A percentile compares a stretch with the other conserved stretches of the same genome.
phyloP scores from a whole-genome alignment of 2,888 invertebrate species.

The Fabriciana adippe region DNA sequence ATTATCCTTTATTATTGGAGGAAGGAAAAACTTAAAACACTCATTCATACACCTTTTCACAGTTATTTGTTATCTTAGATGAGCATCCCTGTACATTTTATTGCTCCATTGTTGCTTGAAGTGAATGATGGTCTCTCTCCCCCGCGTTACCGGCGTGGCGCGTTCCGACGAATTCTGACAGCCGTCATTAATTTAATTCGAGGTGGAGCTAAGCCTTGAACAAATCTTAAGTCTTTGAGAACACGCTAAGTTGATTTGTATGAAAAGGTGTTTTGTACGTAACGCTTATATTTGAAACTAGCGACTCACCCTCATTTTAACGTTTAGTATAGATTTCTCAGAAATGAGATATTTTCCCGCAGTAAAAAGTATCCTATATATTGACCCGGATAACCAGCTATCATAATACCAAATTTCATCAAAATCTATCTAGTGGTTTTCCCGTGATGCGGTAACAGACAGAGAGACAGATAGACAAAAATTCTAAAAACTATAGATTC shows the following conservation, averaged over 20 bases:
- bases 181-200: slow-evolving; percentile 64
- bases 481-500: too few species aligned
- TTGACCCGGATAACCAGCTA: too few species aligned
- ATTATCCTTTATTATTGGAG: slow-evolving; percentile 2
- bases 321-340: too few species aligned
- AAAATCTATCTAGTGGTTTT: too few species aligned
- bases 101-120: slow-evolving; percentile 61
- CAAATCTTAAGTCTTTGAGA: slow-evolving; percentile 13
- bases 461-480: too few species aligned
- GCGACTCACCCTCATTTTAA: too few species aligned
- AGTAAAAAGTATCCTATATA: too few species aligned
- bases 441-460: too few species aligned
- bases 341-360: too few species aligned
- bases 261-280: background rate
- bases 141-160: slow-evolving; percentile 11
- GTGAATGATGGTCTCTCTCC: slow-evolving; percentile 59
- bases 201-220: slow-evolving; percentile 47
- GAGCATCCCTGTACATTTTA: slow-evolving; percentile 56
- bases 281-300: background rate
- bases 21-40: slow-evolving; percentile 10
- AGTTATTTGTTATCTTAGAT: slow-evolving; percentile 30
- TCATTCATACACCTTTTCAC: slow-evolving; percentile 22
- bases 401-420: too few species aligned
- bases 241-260: background rate
- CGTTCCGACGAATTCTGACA: slow-evolving; percentile 56